phyloP scores from a whole-genome alignment of 2,888 invertebrate genomes.

The Lissocephala sabroskyi region DNA sequence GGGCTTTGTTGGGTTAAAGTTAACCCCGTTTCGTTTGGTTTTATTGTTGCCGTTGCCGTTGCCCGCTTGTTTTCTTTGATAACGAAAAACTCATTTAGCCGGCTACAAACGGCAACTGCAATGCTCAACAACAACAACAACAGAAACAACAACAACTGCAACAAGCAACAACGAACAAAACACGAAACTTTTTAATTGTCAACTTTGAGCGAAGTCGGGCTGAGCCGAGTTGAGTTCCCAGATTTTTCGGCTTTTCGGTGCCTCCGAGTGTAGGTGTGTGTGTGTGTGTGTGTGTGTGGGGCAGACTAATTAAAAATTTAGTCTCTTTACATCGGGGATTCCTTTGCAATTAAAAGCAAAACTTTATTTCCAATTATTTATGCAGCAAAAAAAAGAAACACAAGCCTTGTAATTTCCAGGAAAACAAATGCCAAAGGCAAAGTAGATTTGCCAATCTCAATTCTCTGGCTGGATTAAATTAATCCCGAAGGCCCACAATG shows the following conservation, averaged over 20 bases:
- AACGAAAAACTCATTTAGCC: constrained; percentile 33
- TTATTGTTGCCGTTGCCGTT: constrained; percentile 1
- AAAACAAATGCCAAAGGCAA: too few species aligned
- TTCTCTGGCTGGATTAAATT: too few species aligned
- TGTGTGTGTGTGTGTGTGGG: too few species aligned
- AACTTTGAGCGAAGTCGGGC: constrained; percentile 47
- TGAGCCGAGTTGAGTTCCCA: constrained; percentile 11
- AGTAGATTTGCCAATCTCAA: too few species aligned
- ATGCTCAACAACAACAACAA: constrained; percentile 11
- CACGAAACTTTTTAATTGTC: constrained; percentile 60
- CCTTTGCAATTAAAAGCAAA: too few species aligned
- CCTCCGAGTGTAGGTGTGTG: too few species aligned
- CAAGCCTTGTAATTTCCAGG: too few species aligned
- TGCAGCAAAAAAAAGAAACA: too few species aligned
- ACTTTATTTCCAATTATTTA: too few species aligned
- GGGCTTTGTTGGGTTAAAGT: too few species aligned
- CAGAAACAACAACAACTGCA: constrained; percentile 10
- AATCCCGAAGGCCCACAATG: too few species aligned
- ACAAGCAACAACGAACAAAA: constrained; percentile 9
- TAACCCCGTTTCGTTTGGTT: not conserved
- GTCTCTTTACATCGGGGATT: constrained; percentile 12
- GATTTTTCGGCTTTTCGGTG: too few species aligned
- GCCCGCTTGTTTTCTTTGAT: constrained; percentile 12
- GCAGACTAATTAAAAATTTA: constrained; percentile 45
- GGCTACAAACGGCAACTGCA: constrained; percentile 10